Base-by-base conservation (phyloP, 2,797 vertebrate species). In the Propithecus deckenii region DNA sequence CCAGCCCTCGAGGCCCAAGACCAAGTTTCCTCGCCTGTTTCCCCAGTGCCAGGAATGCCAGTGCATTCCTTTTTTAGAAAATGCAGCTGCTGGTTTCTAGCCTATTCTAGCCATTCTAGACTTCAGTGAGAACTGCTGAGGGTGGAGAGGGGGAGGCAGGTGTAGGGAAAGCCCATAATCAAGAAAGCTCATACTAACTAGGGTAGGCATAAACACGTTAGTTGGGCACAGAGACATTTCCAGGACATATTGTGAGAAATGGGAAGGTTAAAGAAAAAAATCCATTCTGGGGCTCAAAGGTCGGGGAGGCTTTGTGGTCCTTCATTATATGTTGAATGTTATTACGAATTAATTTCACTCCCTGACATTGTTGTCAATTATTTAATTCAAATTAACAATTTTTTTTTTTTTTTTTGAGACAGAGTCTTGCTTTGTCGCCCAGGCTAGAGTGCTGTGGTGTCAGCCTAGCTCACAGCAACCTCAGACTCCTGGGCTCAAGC, bases 1-100 rank as follows among this genome's bases (percentile, higher is more conserved):
- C 30, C 5, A 63, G 79, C 23, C 55, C 80, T 89, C 7, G 23
- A 63, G 32, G 55, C 74, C 55, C 22, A 89, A 35, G 67, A 80
- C 50, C 55, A 67, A 15, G 55, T 93, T 75, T 67, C 74, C 35
- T 86, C 46, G 35, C 55, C 83, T 59, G 25, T 71, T 79, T 67
- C 55, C 55, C 81, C 57, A 79, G 50, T 79, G 80, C 89, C 95
- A 87, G 72, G 86, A 97, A 91, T 76, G 46, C 43, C 59, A 87
- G 22, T 32, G 52, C 7, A 61, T 95, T 95, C 92, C 80, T 92
- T 81, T 95, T 97, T 95, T 92, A 97, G 97, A 96, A 97, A 96
- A 90, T 7, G 81, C 94, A 97, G 97, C 95, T 98, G 94, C 86
- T 92, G 50, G 71, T 90, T 97, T 97, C 96, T 89, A 80, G 78